Evolutionary conservation across 2,888 invertebrate genomes (phyloP).

Genomic region (Serrognathus titanus): DNA sequence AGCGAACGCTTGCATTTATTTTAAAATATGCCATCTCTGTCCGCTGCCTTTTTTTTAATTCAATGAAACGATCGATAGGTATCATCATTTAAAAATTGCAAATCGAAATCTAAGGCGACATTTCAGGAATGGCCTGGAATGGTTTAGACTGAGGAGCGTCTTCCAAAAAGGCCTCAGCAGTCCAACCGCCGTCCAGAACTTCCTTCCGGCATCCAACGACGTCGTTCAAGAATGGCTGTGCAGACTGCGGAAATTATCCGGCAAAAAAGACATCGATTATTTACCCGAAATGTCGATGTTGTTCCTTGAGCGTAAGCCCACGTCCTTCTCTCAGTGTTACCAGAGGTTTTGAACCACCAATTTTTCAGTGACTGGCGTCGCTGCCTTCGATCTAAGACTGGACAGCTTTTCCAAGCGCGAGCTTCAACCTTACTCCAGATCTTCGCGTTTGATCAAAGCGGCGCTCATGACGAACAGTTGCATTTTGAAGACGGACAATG

Average conservation of each 20-base stretch:
- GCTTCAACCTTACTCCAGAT: slow-evolving; percentile 57
- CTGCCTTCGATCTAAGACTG: slow-evolving; percentile 69
- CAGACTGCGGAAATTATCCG: slow-evolving; percentile 45
- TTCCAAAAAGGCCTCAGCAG: slow-evolving; percentile 78
- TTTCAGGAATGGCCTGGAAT: slow-evolving; percentile 74
- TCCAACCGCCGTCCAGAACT: slow-evolving; percentile 64
- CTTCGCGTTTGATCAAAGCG: slow-evolving; percentile 66
- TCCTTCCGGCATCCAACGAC: slow-evolving; percentile 61
- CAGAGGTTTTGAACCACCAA: background rate
- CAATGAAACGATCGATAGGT: background rate
- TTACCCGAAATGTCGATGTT: slow-evolving; percentile 67
- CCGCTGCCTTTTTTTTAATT: too few species aligned
- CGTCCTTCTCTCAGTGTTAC: too few species aligned
- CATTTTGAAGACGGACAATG: slow-evolving; percentile 67
- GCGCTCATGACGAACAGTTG: slow-evolving; percentile 71
- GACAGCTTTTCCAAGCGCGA: slow-evolving; percentile 64
- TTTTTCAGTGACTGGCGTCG: slow-evolving; percentile 67
- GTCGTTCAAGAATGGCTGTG: slow-evolving; percentile 65
- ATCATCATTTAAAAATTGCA: background rate
- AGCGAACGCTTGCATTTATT: too few species aligned
- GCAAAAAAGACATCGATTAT: slow-evolving; percentile 56
- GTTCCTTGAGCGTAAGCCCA: slow-evolving; percentile 71
- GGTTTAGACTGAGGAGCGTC: slow-evolving; percentile 74
- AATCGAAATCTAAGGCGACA: background rate
- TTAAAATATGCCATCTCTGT: too few species aligned